Evolutionary conservation across 2,888 invertebrate genomes (phyloP), one percentile per base, ranked within the genome.

Genomic region (Salpingus planirostris): DNA sequence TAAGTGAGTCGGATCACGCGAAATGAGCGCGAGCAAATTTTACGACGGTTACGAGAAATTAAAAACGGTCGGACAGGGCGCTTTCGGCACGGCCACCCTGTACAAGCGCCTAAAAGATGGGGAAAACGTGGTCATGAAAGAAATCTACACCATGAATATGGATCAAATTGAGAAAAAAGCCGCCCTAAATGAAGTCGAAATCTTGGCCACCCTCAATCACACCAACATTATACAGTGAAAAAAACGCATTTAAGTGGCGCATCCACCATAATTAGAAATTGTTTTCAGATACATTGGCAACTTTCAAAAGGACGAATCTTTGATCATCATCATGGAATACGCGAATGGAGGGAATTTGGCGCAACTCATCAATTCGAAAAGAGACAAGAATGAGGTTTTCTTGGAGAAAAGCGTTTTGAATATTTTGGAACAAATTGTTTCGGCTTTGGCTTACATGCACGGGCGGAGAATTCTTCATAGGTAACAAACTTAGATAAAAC

Each of bases 281-380:
- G 10, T 36, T 40, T 27, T 52, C 44, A 73, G 77, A 47, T 84
- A 84, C 55, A 70, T 76, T 49, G 80, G 83, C 42, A 82, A 79
- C 52, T 82, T 81, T 54, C 78, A 81, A 51, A 73, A 74, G 48
- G 78, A 81, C 45, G 79, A 79, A 6, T 69, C 74, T 2, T 59
- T 83, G 13, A 71, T 80, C 57, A 83, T 83, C 40, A 80, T 84
- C 60, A 84, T 84, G 81, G 83, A 84, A 54, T 85, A 80, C 56
- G 83, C 82, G 2, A 80, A 83, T 56, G 79, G 78, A 11, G 83
- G 82, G 6, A 83, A 79, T 2, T 57, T 84, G 38, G 72, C 78
- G 0, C 78, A 81, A 49, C 70, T 73, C 40, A 67, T 84, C 23
- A 60, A 70, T 13, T 64, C 67, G 23, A 67, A 71, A 13, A 65